Percentiles rank a stretch among this genome's conserved stretches.
These are phyloP conservation scores for Echeneis naucrates DNA, from an alignment of 2,797 vertebrate species.

Conservation along the genomic window DNA sequence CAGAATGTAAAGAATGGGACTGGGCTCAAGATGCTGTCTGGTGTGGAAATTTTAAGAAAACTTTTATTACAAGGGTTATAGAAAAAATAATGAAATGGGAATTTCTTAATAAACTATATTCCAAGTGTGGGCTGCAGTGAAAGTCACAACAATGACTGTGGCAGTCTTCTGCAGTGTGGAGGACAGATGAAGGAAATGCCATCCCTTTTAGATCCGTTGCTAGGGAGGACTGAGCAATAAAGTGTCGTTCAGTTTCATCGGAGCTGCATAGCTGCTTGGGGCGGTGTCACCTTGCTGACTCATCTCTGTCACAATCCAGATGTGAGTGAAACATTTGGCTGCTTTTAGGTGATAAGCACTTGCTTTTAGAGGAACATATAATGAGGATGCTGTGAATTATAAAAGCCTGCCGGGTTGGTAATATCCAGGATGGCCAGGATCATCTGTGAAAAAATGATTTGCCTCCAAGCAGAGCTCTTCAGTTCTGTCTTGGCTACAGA, in stretches of 20 bases:
- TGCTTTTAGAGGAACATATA: conserved; percentile 9
- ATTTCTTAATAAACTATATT: neutral
- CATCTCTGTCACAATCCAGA: conserved; percentile 15
- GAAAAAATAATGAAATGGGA: neutral
- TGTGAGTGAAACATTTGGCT: neutral
- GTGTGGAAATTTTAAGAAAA: too few species aligned
- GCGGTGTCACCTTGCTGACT: conserved; percentile 36
- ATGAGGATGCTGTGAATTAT: conserved; percentile 32
- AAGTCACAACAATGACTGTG: neutral
- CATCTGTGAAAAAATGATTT: conserved; percentile 46
- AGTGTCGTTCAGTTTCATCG: conserved; percentile 42
- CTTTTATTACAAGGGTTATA: neutral
- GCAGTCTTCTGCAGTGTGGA: conserved; percentile 31
- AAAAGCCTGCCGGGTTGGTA: conserved; percentile 27
- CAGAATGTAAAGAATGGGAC: too few species aligned
- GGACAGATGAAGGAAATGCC: conserved; percentile 51
- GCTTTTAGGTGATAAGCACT: neutral
- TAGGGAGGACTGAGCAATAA: conserved; percentile 49
- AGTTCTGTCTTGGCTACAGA: conserved; percentile 7
- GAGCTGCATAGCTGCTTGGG: conserved; percentile 20
- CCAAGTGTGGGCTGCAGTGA: neutral
- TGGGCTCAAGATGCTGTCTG: neutral
- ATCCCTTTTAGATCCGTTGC: conserved; percentile 50
- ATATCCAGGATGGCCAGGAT: conserved; percentile 35
- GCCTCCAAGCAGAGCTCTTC: conserved; percentile 22